These are phyloP conservation scores for Microcebus tavaratra DNA, from an alignment of 2,113 vertebrate genomes.

Conservation along the genomic window DNA sequence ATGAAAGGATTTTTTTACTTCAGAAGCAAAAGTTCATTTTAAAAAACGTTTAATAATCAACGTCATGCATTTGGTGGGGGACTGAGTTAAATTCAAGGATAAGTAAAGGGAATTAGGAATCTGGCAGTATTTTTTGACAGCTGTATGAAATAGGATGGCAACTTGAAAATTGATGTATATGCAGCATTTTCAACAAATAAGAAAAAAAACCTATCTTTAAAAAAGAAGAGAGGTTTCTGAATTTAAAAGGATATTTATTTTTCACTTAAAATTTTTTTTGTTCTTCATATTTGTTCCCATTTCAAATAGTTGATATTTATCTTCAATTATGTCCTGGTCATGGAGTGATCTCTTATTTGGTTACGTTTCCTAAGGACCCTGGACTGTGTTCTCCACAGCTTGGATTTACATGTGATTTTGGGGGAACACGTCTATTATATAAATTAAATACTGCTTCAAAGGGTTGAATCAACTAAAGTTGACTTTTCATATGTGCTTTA, in stretches of 20 bases:
- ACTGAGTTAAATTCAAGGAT: not conserved
- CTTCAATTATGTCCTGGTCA: not conserved
- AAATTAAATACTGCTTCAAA: no score
- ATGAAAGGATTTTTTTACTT: not conserved
- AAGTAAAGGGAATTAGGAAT: not conserved
- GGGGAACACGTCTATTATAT: no score
- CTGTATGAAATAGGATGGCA: not conserved
- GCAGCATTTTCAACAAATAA: not conserved
- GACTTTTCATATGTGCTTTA: no score
- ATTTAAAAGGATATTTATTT: not conserved
- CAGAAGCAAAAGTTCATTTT: not conserved
- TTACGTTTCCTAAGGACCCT: no score
- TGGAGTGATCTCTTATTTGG: no score
- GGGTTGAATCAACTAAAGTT: no score
- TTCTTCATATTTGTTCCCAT: conserved; percentile 1
- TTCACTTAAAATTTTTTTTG: conserved; percentile 22
- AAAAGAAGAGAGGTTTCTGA: not conserved
- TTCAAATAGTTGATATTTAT: not conserved
- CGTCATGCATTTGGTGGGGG: no score
- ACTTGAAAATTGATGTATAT: not conserved
- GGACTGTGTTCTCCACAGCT: no score
- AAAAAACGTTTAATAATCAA: no score
- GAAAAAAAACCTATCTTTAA: no score
- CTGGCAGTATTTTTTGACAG: not conserved
- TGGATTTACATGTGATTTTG: no score